Conservation (phyloP, 2,888 invertebrate genomes). For the Rotaria magnacalcarata region DNA sequence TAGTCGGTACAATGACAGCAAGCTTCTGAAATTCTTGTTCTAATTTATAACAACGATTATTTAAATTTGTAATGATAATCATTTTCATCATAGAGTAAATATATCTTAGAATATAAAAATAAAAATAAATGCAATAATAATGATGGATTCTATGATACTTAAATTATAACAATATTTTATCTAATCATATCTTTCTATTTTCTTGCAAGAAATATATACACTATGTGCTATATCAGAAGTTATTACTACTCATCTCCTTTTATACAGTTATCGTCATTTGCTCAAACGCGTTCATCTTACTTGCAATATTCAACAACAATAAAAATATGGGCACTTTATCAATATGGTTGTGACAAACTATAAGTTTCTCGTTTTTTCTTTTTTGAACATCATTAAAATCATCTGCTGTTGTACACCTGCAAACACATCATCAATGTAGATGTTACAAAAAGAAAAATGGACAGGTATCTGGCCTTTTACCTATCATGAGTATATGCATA, state of each 20-base stretch:
- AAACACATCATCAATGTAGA: neutral
- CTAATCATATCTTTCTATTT: neutral
- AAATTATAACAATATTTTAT: neutral
- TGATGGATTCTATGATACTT: neutral
- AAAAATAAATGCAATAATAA: neutral
- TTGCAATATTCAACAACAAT: neutral
- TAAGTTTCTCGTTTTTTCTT: neutral
- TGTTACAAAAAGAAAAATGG: neutral
- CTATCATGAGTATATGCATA: neutral
- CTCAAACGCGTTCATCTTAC: neutral
- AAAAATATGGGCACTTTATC: too few relatives aligned
- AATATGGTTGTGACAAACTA: neutral
- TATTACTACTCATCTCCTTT: neutral
- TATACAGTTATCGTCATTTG: neutral
- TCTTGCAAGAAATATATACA: neutral
- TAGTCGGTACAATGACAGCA: neutral
- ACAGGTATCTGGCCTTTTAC: conserved; percentile 15
- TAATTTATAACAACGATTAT: neutral
- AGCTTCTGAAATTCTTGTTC: conserved; percentile 1
- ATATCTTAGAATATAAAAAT: neutral
- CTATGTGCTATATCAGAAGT: neutral
- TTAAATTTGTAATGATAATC: neutral
- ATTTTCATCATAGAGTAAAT: neutral
- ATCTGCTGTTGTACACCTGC: neutral
- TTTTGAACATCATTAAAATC: neutral